Percentiles rank a stretch among this genome's conserved stretches.
These are phyloP conservation scores for Camponotus vicinus DNA, from an alignment of 1,140 invertebrate genomes.

Conservation along the genomic window DNA sequence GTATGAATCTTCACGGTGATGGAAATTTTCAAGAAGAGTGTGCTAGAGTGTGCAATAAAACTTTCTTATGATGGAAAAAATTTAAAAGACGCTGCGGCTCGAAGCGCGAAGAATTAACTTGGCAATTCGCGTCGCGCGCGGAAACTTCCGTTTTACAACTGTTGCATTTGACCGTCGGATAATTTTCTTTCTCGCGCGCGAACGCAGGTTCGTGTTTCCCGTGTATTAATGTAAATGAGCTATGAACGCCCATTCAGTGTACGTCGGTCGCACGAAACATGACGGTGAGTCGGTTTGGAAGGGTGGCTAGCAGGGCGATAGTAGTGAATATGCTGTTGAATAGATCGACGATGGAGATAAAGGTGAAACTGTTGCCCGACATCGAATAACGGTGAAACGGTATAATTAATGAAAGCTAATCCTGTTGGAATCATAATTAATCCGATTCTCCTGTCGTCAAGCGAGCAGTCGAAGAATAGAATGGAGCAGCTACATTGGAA, in stretches of 20 bases:
- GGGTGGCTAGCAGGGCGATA: slow-evolving; percentile 22
- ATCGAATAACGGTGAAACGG: slow-evolving; percentile 47
- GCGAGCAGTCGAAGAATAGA: slow-evolving; percentile 1
- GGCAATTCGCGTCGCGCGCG: neutral
- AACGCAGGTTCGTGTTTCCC: slow-evolving; percentile 65
- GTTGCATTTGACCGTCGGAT: slow-evolving; percentile 8
- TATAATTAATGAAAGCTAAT: slow-evolving; percentile 62
- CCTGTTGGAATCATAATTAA: slow-evolving; percentile 39
- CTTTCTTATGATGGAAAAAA: slow-evolving; percentile 24
- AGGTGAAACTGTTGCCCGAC: slow-evolving; percentile 59
- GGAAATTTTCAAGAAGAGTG: neutral
- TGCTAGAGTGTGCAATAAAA: slow-evolving; percentile 13
- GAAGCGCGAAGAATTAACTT: slow-evolving; percentile 5
- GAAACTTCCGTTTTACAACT: neutral
- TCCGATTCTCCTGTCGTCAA: slow-evolving; percentile 13
- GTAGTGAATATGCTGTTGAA: slow-evolving; percentile 44
- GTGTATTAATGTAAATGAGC: slow-evolving; percentile 74
- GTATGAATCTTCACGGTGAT: slow-evolving; percentile 22
- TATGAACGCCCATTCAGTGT: slow-evolving; percentile 71
- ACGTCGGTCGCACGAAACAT: slow-evolving; percentile 67
- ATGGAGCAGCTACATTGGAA: neutral
- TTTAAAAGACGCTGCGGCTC: slow-evolving; percentile 4
- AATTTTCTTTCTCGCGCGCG: slow-evolving; percentile 51
- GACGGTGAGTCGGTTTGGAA: slow-evolving; percentile 52
- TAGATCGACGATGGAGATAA: slow-evolving; percentile 70